Conservation (phyloP, 2,797 vertebrate species). For the Jordanella pulchra region DNA sequence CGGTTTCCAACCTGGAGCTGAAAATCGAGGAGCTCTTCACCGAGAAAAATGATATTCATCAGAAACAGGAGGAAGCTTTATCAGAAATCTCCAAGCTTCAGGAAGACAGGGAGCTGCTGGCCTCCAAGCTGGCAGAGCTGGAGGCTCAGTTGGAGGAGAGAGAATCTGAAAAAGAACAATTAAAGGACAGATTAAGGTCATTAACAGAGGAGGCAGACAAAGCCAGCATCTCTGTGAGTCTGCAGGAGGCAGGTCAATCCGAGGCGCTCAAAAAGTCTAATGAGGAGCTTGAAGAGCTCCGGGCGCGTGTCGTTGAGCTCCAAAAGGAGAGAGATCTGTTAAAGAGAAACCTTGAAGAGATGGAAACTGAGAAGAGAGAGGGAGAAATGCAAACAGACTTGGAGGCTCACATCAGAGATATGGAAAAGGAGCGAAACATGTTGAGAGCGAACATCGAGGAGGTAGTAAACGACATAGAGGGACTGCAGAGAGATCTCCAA, state of each 20-base stretch:
- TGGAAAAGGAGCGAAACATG: slow-evolving; percentile 81
- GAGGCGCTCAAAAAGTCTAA: slow-evolving; percentile 52
- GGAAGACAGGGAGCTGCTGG: slow-evolving; percentile 63
- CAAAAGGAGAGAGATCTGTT: slow-evolving; percentile 74
- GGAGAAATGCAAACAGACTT: slow-evolving; percentile 77
- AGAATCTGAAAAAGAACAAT: slow-evolving; percentile 68
- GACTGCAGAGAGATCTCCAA: slow-evolving; percentile 82
- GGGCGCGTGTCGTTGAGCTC: slow-evolving; percentile 68
- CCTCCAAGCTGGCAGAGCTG: slow-evolving; percentile 63
- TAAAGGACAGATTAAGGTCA: slow-evolving; percentile 63
- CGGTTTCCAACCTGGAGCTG: slow-evolving; percentile 67
- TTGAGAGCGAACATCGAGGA: slow-evolving; percentile 83
- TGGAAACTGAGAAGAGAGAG: slow-evolving; percentile 43
- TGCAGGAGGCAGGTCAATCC: slow-evolving; percentile 70
- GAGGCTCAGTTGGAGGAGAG: slow-evolving; percentile 74
- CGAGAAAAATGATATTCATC: slow-evolving; percentile 71
- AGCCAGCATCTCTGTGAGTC: slow-evolving; percentile 60
- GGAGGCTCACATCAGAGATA: slow-evolving; percentile 76
- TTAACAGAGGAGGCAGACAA: slow-evolving; percentile 71
- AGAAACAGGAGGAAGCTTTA: slow-evolving; percentile 74
- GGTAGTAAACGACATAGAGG: slow-evolving; percentile 79
- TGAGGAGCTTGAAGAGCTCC: slow-evolving; percentile 73
- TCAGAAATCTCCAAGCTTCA: slow-evolving; percentile 65
- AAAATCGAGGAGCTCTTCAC: slow-evolving; percentile 67
- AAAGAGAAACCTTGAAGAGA: slow-evolving; percentile 71